Base-by-base conservation (phyloP, 2,888 invertebrate genomes). In the Tachystola acroxantha region DNA sequence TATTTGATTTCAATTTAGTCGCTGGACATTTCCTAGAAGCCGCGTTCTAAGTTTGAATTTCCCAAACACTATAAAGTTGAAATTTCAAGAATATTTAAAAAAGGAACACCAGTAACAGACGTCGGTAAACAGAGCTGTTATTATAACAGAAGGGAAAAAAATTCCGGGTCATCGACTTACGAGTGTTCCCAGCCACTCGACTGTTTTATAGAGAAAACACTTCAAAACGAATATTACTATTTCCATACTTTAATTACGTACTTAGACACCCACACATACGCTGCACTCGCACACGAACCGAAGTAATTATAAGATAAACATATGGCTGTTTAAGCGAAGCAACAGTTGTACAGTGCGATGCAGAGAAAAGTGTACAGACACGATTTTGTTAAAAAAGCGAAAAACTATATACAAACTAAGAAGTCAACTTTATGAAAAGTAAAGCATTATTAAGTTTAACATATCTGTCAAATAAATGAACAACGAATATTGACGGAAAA, bases 181-280 rank as follows among this genome's bases (percentile, higher is more conserved):
- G 57, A 67, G 69, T 72, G 77, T 81, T 82, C 79, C 79, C 82
- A 81, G 68, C 67, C 80, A 82, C 84, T 84, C 70, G 74, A 80
- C 56, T 57, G 67, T 82, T 82, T 85, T 82, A 85, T 85, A 79
- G 80, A 67, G 79, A 85, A 85, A 84, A 84, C 84, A 85, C 85
- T 85, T 84, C 78, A 84, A 85, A 84, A 80, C 68, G 72, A 68
- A 85, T 82, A 81, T 80, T 78, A 84, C 85, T 85, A 84, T 84
- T 81, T 82, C 81, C 77, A 84, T 82, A 78, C 77, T 80, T 81
- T 82, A 82, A 84, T 84, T 81, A 77, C 72, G 66, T 64, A 75
- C 76, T 69, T 63, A 67, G 50, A 67, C 73, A 69, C 76, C 71
- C 75, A 73, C 76, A 76, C 64, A 60, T 46, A 50, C 43, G 40